Conservation (phyloP, 2,888 invertebrate genomes). For the Sinohyriopsis cumingii region DNA sequence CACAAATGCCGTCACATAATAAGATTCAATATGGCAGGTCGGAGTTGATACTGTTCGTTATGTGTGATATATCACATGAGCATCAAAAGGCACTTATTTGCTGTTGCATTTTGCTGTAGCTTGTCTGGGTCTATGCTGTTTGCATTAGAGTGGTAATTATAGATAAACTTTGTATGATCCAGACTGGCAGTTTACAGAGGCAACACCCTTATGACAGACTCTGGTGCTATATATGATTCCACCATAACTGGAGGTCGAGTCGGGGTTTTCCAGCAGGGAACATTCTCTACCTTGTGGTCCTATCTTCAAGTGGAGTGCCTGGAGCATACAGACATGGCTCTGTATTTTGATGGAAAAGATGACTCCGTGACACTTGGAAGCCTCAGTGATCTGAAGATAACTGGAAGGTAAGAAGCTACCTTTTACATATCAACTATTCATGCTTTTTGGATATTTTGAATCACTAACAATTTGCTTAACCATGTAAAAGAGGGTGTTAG, state of each 20-base stretch:
- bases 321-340: conserved; percentile 49
- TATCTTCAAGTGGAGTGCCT: conserved; percentile 47
- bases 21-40: too few species aligned
- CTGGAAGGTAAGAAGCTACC: conserved; percentile 28
- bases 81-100: too few species aligned
- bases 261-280: conserved; percentile 55
- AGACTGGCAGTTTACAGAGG: conserved; percentile 52
- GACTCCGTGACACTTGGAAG: conserved; percentile 45
- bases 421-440: neutral
- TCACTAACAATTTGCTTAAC: neutral
- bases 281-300: conserved; percentile 52
- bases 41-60: too few species aligned
- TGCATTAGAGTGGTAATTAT: too few species aligned
- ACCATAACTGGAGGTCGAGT: conserved; percentile 58
- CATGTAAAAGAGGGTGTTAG: neutral
- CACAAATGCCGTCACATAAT: too few species aligned
- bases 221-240: conserved; percentile 55
- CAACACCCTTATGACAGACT: conserved; percentile 48
- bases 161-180: neutral
- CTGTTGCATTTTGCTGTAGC: too few species aligned
- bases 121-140: too few species aligned
- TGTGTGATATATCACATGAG: too few species aligned
- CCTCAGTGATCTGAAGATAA: conserved; percentile 21
- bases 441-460: neutral
- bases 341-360: conserved; percentile 53